Conservation (phyloP, 2,797 vertebrate species). For the Phrynocephalus guinanensis region DNA sequence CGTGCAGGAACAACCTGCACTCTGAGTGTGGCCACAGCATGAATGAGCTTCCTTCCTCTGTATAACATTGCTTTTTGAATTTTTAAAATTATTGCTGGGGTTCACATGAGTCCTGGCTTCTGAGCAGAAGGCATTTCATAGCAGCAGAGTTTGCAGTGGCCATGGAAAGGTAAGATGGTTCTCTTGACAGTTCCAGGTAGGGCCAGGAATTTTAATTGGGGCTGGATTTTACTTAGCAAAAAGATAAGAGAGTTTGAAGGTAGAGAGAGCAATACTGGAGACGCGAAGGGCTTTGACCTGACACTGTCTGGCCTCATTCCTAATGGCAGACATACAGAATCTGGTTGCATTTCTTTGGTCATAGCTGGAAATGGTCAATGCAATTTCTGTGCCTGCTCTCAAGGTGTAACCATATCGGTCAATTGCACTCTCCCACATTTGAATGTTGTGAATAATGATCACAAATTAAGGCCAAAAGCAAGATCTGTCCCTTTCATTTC, state of each 20-base stretch:
- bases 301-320: not conserved
- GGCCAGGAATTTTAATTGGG: not conserved
- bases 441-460: too few relatives aligned
- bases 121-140: too few relatives aligned
- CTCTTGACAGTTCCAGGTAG: too few relatives aligned
- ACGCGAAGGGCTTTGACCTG: not conserved
- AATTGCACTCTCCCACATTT: too few relatives aligned
- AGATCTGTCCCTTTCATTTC: too few relatives aligned
- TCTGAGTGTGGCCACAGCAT: not conserved
- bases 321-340: not conserved
- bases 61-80: not conserved
- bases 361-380: too few relatives aligned
- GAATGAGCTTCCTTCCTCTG: slow-evolving; percentile 4
- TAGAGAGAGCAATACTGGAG: not conserved
- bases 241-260: not conserved
- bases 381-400: too few relatives aligned
- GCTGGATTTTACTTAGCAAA: not conserved
- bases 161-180: slow-evolving; percentile 24
- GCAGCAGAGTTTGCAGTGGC: not conserved
- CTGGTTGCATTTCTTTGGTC: not conserved
- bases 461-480: too few relatives aligned
- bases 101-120: too few relatives aligned
- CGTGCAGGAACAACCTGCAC: not conserved
- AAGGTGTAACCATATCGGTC: too few relatives aligned
- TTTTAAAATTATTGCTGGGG: not conserved